Evolutionary conservation across 2,888 invertebrate species (phyloP), one percentile per base, ranked within the genome.

Genomic region (Boloria euphrosyne): DNA sequence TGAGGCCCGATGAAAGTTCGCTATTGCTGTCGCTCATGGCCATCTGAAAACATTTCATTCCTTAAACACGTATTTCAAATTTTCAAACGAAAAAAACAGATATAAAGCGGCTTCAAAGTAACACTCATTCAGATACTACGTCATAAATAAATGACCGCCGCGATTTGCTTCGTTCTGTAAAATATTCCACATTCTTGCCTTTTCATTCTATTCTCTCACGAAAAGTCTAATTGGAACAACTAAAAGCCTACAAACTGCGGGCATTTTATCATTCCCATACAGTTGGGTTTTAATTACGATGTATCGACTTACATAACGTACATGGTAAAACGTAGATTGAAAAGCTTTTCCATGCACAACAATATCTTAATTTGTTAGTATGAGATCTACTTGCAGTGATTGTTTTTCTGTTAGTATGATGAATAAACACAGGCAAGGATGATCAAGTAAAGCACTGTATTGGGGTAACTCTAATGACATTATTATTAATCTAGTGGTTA

Each of bases 391-490:
- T 86, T 83, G 90, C 88, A 80, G 86, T 87, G 86, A 81, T 78
- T 79, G 72, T 73, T 79, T 82, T 81, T 81, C 76, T 83, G 91
- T 92, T 92, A 92, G 91, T 91, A 86, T 76, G 78, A 89, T 91
- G 89, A 89, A 90, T 89, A 89, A 90, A 92, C 92, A 90, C 93
- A 93, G 93, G 93, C 93, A 93, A 93, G 93, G 93, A 93, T 93
- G 92, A 93, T 89, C 89, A 85, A 92, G 91, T 92, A 91, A 93
- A 93, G 93, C 93, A 89, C 92, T 92, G 91, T 85, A 87, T 87
- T 91, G 92, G 87, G 93, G 92, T 79, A 83, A 84, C 81, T 90
- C 84, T 87, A 87, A 87, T 84, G 86, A 86, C 76, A 84, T 82
- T 80, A 91, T 86, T 92, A 91, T 86, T 92, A 92, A 87, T 87